Evolutionary conservation across 2,888 invertebrate genomes (phyloP).

Genomic region (Abscondita cerata): DNA sequence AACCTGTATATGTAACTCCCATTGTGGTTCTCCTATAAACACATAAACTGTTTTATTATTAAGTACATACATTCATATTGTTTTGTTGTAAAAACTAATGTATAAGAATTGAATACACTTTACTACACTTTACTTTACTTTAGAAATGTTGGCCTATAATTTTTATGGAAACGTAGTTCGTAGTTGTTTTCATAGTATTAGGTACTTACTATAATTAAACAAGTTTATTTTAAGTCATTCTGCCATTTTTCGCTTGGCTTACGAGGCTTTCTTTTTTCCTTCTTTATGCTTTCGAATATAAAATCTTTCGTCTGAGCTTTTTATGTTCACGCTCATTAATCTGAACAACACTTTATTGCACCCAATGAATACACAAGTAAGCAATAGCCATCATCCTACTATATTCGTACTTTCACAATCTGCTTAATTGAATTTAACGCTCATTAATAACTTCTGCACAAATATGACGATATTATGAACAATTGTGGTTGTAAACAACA

Average conservation of each 20-base stretch:
- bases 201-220: slow-evolving; percentile 40
- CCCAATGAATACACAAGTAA: slow-evolving; percentile 32
- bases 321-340: slow-evolving; percentile 33
- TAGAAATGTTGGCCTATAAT: too few species aligned
- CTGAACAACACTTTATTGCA: slow-evolving; percentile 32
- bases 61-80: too few species aligned
- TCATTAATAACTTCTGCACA: slow-evolving; percentile 26
- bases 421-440: slow-evolving; percentile 28
- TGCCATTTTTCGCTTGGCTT: slow-evolving; percentile 39
- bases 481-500: slow-evolving; percentile 17
- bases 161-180: too few species aligned
- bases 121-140: too few species aligned
- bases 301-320: slow-evolving; percentile 30
- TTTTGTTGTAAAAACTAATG: too few species aligned
- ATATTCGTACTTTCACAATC: slow-evolving; percentile 24
- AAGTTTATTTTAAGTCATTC: slow-evolving; percentile 41
- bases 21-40: too few species aligned
- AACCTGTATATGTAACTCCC: too few species aligned
- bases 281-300: slow-evolving; percentile 24
- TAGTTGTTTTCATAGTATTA: slow-evolving; percentile 40
- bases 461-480: slow-evolving; percentile 17
- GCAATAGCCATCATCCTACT: slow-evolving; percentile 23
- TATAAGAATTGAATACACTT: too few species aligned
- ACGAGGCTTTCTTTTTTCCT: slow-evolving; percentile 21
- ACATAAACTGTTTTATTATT: too few species aligned